A percentile compares a stretch with the other conserved stretches of the same genome.
These are phyloP conservation scores for Orthonevra nobilis DNA, from an alignment of 2,888 invertebrate species.

Conservation along the genomic window DNA sequence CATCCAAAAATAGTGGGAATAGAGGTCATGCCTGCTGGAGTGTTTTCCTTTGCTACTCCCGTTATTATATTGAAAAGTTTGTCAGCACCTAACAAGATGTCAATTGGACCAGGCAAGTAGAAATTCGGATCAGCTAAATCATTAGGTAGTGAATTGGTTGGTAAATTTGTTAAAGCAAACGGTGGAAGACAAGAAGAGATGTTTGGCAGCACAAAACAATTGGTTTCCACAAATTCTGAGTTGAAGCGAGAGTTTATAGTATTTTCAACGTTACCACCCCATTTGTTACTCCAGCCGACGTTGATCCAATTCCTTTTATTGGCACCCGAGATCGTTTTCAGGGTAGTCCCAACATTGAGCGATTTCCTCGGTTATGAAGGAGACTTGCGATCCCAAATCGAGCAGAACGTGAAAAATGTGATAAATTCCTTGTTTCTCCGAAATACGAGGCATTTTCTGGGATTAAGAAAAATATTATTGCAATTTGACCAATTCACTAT, in stretches of 20 bases:
- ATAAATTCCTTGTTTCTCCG: too few species aligned
- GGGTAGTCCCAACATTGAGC: slow-evolving; percentile 29
- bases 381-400: slow-evolving; percentile 24
- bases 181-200: slow-evolving; percentile 1
- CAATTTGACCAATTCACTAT: too few species aligned
- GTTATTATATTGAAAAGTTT: slow-evolving; percentile 1
- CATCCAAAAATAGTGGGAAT: too few species aligned
- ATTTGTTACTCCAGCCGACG: slow-evolving; percentile 29
- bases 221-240: slow-evolving; percentile 19
- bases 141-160: background rate
- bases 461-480: too few species aligned
- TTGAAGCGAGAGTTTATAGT: slow-evolving; percentile 26
- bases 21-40: too few species aligned
- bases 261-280: slow-evolving; percentile 25
- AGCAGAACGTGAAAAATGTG: background rate
- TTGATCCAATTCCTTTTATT: slow-evolving; percentile 21
- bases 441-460: too few species aligned
- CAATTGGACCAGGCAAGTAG: slow-evolving; percentile 1
- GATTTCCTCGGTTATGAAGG: slow-evolving; percentile 17
- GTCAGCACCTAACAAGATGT: slow-evolving; percentile 10
- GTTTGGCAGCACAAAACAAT: slow-evolving; percentile 4
- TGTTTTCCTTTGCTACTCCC: background rate
- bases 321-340: slow-evolving; percentile 14
- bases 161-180: slow-evolving; percentile 3
- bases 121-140: slow-evolving; percentile 8